Percentiles rank a stretch among this genome's conserved stretches.
These are phyloP conservation scores for Cavia aperea DNA, from an alignment of 2,113 vertebrate species.

Conservation along the genomic window DNA sequence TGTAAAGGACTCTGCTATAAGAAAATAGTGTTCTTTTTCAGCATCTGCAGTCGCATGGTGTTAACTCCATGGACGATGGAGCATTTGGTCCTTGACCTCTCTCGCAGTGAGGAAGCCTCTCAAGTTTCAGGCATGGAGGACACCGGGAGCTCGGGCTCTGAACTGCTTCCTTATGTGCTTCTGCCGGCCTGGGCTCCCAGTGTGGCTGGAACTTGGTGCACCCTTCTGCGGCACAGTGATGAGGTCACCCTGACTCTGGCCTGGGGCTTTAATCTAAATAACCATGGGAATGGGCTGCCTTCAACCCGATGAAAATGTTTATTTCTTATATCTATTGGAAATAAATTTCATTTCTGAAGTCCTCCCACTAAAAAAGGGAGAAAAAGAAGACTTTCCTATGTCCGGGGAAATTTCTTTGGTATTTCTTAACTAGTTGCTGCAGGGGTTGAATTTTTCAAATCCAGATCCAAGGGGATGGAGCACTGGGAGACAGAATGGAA, in stretches of 20 bases:
- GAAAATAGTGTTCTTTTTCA: background rate
- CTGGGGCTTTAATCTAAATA: slow-evolving; percentile 46
- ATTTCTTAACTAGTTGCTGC: background rate
- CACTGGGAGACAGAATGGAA: background rate
- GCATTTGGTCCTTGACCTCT: slow-evolving; percentile 25
- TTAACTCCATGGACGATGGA: background rate
- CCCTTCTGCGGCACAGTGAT: background rate
- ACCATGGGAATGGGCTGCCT: background rate
- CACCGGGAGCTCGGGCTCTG: background rate
- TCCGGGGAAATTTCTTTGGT: slow-evolving; percentile 4
- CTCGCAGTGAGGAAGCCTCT: slow-evolving; percentile 43
- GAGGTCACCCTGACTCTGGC: background rate
- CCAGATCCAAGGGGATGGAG: background rate
- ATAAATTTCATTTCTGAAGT: background rate
- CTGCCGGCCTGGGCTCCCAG: background rate
- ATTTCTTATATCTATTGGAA: slow-evolving; percentile 39
- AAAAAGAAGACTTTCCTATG: background rate
- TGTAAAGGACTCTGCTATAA: background rate
- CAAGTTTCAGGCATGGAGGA: slow-evolving; percentile 24
- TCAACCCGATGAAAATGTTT: slow-evolving; percentile 12
- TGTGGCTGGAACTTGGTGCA: background rate
- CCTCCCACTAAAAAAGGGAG: background rate
- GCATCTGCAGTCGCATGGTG: background rate
- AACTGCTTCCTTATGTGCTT: slow-evolving; percentile 25
- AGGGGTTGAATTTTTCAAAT: background rate